These are phyloP conservation scores for Tamias sibiricus DNA, from an alignment of 2,113 vertebrate genomes.

Conservation along the genomic window DNA sequence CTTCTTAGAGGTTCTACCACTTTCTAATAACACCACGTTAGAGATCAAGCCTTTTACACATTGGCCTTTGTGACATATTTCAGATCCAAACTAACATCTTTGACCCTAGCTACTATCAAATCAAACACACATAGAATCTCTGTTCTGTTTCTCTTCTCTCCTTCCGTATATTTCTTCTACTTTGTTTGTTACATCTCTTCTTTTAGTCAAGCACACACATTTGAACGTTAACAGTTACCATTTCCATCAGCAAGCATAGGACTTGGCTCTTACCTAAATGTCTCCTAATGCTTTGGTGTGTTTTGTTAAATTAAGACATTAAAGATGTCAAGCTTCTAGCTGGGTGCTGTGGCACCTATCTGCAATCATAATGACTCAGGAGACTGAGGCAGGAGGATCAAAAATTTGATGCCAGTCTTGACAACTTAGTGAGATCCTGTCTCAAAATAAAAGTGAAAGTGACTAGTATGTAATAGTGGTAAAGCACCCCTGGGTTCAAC, in stretches of 20 bases:
- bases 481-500: background rate
- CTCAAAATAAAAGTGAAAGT: background rate
- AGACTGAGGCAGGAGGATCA: too few relatives aligned
- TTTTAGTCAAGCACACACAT: background rate
- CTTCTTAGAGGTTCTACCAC: too few relatives aligned
- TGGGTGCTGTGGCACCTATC: too few relatives aligned
- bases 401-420: background rate
- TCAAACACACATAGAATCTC: background rate
- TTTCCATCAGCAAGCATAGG: background rate
- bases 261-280: background rate
- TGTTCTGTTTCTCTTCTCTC: background rate
- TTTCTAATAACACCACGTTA: too few relatives aligned
- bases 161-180: background rate
- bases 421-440: background rate
- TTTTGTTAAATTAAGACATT: background rate
- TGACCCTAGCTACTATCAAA: background rate
- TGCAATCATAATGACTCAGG: too few relatives aligned
- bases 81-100: background rate
- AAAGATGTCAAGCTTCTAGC: background rate
- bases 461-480: background rate
- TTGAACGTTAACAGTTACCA: background rate
- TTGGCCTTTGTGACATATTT: too few relatives aligned
- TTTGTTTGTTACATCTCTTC: constrained; percentile 15
- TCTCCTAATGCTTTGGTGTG: background rate
- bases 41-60: too few relatives aligned